A percentile compares a stretch with the other conserved stretches of the same genome.
These are phyloP conservation scores for Arrhamphus sclerolepis DNA, from an alignment of 2,797 vertebrate genomes.

Conservation along the genomic window DNA sequence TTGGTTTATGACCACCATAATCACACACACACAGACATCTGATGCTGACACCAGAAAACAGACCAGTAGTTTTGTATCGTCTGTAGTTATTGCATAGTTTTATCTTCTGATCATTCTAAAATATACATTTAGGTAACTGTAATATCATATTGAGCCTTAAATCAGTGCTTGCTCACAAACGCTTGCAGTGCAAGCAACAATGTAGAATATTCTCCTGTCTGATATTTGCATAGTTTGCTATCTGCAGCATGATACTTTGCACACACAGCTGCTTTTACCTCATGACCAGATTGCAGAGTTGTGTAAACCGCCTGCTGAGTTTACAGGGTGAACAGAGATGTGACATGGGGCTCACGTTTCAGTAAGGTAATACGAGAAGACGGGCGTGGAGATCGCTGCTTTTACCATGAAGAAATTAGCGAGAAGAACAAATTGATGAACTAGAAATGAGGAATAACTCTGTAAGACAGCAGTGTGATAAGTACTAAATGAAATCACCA, in stretches of 20 bases:
- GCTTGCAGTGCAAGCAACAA: neutral
- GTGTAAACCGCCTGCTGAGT: constrained; percentile 38
- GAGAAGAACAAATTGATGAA: too few relatives aligned
- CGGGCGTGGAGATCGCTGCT: neutral
- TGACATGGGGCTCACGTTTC: constrained; percentile 29
- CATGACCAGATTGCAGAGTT: constrained; percentile 52
- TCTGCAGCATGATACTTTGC: constrained; percentile 28
- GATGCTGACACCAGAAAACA: constrained; percentile 34
- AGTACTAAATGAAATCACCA: constrained; percentile 7
- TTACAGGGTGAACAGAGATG: constrained; percentile 31
- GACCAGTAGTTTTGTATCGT: neutral
- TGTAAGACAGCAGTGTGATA: neutral
- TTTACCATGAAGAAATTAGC: neutral
- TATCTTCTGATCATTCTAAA: neutral
- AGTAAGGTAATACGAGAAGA: neutral
- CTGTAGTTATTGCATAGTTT: neutral
- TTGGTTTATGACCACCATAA: constrained; percentile 28
- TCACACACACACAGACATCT: constrained; percentile 3
- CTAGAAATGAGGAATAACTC: neutral
- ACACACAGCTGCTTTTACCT: constrained; percentile 13
- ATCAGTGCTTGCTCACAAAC: too few relatives aligned
- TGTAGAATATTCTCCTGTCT: neutral
- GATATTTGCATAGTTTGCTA: constrained; percentile 1
- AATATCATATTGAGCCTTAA: too few relatives aligned
- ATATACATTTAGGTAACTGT: neutral